Conservation (phyloP, 2,888 invertebrate genomes). For the Eudemis profundana region DNA sequence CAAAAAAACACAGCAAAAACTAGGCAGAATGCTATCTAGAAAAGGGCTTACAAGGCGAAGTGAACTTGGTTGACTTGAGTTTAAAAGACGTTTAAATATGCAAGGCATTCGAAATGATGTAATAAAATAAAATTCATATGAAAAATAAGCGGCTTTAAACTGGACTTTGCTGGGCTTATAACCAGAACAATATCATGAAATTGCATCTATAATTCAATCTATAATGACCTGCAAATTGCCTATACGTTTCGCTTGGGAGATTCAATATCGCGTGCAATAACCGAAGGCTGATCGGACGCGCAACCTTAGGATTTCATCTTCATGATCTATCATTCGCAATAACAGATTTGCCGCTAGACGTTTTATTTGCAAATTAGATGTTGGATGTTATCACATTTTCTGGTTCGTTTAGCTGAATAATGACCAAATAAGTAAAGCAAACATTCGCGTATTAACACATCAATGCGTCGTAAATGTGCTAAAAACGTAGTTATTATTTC, state of each 20-base stretch:
- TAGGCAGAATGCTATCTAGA: slow-evolving; percentile 54
- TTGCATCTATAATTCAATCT: slow-evolving; percentile 55
- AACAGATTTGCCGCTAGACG: slow-evolving; percentile 68
- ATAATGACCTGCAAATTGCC: slow-evolving; percentile 68
- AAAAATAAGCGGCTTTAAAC: slow-evolving; percentile 5
- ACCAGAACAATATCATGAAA: slow-evolving; percentile 16
- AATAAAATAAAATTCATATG: slow-evolving; percentile 6
- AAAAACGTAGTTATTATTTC: slow-evolving; percentile 18
- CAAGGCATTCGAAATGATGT: slow-evolving; percentile 1
- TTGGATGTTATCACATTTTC: slow-evolving; percentile 55
- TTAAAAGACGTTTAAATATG: slow-evolving; percentile 3
- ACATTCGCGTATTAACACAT: slow-evolving; percentile 32
- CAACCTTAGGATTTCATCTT: slow-evolving; percentile 54
- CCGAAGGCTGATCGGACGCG: slow-evolving; percentile 65
- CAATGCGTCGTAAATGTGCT: slow-evolving; percentile 21
- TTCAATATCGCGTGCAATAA: slow-evolving; percentile 66
- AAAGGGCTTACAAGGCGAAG: slow-evolving; percentile 12
- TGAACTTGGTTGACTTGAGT: slow-evolving; percentile 16
- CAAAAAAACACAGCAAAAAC: slow-evolving; percentile 55
- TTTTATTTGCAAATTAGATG: slow-evolving; percentile 59
- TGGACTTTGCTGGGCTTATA: slow-evolving; percentile 8
- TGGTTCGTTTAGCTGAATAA: slow-evolving; percentile 56
- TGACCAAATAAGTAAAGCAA: slow-evolving; percentile 42
- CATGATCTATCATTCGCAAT: slow-evolving; percentile 57
- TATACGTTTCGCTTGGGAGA: slow-evolving; percentile 66